These are phyloP conservation scores for Drosophila hamatofila DNA, from an alignment of 2,888 invertebrate species.

Conservation along the genomic window DNA sequence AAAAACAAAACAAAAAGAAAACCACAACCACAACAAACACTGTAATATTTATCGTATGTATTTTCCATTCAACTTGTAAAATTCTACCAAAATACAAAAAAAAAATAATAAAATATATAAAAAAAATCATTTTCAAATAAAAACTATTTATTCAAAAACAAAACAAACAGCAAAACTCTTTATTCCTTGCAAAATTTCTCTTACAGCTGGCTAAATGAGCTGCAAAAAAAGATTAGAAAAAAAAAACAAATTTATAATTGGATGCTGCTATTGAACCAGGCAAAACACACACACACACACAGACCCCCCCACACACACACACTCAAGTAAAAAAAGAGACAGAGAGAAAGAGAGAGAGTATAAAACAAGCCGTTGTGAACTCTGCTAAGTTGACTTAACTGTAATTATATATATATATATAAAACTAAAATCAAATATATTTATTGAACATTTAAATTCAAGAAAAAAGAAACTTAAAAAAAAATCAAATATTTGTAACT, in stretches of 20 bases:
- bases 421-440: conserved; percentile 52
- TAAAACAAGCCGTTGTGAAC: conserved; percentile 26
- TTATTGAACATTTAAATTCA: conserved; percentile 64
- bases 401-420: conserved; percentile 60
- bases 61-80: conserved; percentile 79
- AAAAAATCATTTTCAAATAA: conserved; percentile 77
- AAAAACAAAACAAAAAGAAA: conserved; percentile 30
- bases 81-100: conserved; percentile 74
- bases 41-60: conserved; percentile 77
- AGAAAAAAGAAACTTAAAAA: conserved; percentile 12
- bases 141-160: conserved; percentile 78
- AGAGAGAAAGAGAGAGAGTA: conserved; percentile 18
- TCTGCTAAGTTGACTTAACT: conserved; percentile 61
- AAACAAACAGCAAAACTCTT: conserved; percentile 55
- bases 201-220: conserved; percentile 56
- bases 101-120: conserved; percentile 49
- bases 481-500: conserved; percentile 36
- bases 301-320: conserved; percentile 3
- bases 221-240: conserved; percentile 23
- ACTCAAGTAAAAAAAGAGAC: conserved; percentile 20
- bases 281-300: conserved; percentile 10
- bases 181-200: conserved; percentile 52
- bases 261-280: conserved; percentile 24
- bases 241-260: conserved; percentile 24
- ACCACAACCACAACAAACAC: conserved; percentile 49